Conservation (phyloP, 1,140 invertebrate species). For the Lepidotrigona ventralis region DNA sequence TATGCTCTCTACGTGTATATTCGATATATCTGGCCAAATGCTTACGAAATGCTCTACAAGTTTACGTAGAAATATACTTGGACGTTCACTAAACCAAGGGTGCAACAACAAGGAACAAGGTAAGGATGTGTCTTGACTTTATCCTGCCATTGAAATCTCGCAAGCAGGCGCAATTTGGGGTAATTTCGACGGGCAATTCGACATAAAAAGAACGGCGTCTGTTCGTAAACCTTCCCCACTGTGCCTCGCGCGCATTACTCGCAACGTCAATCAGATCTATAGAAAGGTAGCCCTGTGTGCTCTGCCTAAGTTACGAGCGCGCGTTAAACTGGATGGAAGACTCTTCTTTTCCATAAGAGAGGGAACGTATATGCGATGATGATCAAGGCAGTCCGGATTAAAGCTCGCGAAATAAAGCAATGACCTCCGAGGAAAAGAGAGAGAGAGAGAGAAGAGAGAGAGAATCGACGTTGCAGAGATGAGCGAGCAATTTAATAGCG, state of each 20-base stretch:
- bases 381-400: conserved; percentile 32
- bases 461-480: not conserved
- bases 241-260: too few species aligned
- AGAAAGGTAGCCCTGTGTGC: conserved; percentile 9
- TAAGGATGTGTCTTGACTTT: conserved; percentile 40
- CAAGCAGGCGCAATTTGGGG: conserved; percentile 16
- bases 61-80: not conserved
- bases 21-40: too few species aligned
- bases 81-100: conserved; percentile 41
- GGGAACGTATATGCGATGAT: conserved; percentile 13
- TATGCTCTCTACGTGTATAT: not conserved
- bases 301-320: conserved; percentile 41
- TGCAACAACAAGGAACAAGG: conserved; percentile 16
- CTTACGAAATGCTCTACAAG: too few species aligned
- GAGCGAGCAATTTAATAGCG: conserved; percentile 6
- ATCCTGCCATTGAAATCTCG: conserved; percentile 51
- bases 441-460: not conserved
- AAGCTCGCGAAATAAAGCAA: conserved; percentile 54
- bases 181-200: conserved; percentile 22
- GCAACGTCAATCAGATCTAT: conserved; percentile 24
- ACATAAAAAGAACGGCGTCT: not conserved
- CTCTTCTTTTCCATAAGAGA: conserved; percentile 3
- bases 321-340: conserved; percentile 32
- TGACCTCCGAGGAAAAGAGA: not conserved
- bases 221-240: conserved; percentile 15